A percentile compares a stretch with the other conserved stretches of the same genome.
These are phyloP conservation scores for Drosophila subpulchrella DNA, from an alignment of 1,140 invertebrate species.

Conservation along the genomic window DNA sequence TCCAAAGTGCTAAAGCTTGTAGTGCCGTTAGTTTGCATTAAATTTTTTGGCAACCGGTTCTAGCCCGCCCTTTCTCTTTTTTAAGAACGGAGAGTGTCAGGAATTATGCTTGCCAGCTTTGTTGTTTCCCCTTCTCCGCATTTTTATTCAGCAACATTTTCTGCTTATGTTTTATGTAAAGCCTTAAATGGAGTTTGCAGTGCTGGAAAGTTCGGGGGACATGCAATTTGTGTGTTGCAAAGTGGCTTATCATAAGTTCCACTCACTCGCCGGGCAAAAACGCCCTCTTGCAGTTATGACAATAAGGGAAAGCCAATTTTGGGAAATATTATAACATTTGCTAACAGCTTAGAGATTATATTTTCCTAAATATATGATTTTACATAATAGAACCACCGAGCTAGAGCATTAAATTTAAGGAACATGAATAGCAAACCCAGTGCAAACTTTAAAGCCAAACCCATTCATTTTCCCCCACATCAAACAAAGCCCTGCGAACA, in stretches of 20 bases:
- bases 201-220: constrained; percentile 28
- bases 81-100: constrained; percentile 34
- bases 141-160: constrained; percentile 40
- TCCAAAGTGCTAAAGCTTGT: constrained; percentile 72
- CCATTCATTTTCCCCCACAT: background rate
- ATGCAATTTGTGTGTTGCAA: constrained; percentile 42
- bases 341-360: background rate
- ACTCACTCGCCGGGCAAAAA: background rate
- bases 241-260: constrained; percentile 42
- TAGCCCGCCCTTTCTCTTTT: background rate
- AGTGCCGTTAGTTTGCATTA: constrained; percentile 64
- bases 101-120: constrained; percentile 39
- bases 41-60: constrained; percentile 40
- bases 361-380: too few species aligned
- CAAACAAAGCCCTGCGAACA: constrained; percentile 28
- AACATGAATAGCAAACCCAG: background rate
- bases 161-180: constrained; percentile 51
- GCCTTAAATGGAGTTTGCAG: constrained; percentile 47
- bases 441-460: background rate
- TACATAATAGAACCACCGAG: too few species aligned
- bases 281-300: constrained; percentile 11
- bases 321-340: background rate
- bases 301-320: constrained; percentile 18
- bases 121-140: constrained; percentile 14
- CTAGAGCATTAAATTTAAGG: too few species aligned